Conservation (phyloP, 2,888 invertebrate species). For the Cerastis rubricosa region DNA sequence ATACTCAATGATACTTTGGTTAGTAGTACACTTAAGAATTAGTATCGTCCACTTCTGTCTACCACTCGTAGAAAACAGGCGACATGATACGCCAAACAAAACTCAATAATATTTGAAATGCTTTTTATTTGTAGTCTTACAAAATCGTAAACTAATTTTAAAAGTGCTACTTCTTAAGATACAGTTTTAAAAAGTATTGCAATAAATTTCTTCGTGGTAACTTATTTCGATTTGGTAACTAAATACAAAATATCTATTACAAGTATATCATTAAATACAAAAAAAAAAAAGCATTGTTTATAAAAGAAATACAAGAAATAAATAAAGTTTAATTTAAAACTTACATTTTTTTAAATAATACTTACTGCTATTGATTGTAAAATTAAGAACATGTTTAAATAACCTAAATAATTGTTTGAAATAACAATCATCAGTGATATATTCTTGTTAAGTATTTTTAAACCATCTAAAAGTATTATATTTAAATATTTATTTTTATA, state of each 20-base stretch:
- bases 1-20: too few relatives aligned
- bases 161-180: constrained; percentile 14
- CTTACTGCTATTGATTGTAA: too few relatives aligned
- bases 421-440: background rate
- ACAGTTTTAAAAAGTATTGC: constrained; percentile 26
- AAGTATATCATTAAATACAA: constrained; percentile 32
- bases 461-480: background rate
- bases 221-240: constrained; percentile 59
- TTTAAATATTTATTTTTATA: constrained; percentile 7
- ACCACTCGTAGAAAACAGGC: background rate
- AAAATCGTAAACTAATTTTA: constrained; percentile 36
- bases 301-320: constrained; percentile 10
- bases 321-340: background rate
- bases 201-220: constrained; percentile 60
- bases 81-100: background rate
- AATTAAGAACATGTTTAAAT: background rate
- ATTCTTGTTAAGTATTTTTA: constrained; percentile 8
- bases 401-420: background rate
- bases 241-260: constrained; percentile 49
- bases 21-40: too few relatives aligned
- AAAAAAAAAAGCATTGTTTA: constrained; percentile 1
- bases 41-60: too few relatives aligned
- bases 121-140: constrained; percentile 56
- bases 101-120: constrained; percentile 45
- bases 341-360: background rate